These are phyloP conservation scores for Mythimna impura DNA, from an alignment of 2,888 invertebrate genomes.

Conservation along the genomic window DNA sequence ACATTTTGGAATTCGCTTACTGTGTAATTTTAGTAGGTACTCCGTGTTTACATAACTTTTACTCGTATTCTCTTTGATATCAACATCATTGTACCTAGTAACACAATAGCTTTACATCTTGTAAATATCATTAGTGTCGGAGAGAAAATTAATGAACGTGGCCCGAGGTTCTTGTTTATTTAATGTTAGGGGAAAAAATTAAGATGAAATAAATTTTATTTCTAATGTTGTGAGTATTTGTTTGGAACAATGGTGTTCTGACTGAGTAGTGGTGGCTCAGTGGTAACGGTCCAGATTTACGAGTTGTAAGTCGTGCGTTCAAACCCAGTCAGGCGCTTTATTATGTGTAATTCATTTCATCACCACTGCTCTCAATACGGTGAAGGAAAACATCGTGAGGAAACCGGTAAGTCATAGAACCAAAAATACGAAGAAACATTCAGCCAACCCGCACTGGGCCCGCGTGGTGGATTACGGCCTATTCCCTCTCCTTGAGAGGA, in stretches of 20 bases:
- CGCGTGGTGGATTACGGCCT: no score
- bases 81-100: conserved; percentile 2
- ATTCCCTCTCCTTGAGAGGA: no score
- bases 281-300: no score
- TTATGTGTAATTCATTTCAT: no score
- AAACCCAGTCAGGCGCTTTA: no score
- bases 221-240: not conserved
- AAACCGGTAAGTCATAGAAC: no score
- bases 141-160: conserved; percentile 28
- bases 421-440: no score
- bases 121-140: conserved; percentile 26
- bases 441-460: no score
- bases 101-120: conserved; percentile 27
- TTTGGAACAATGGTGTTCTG: not conserved
- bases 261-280: no score
- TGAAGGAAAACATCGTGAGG: no score
- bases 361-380: no score
- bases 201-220: conserved; percentile 18
- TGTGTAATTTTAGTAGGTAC: not conserved
- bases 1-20: not conserved
- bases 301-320: no score
- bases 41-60: not conserved
- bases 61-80: not conserved
- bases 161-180: conserved; percentile 25
- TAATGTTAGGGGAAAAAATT: conserved; percentile 4